Evolutionary conservation across 2,113 vertebrate species (phyloP), one percentile per base, ranked within the genome.

Genomic region (Spilogale gracilis): DNA sequence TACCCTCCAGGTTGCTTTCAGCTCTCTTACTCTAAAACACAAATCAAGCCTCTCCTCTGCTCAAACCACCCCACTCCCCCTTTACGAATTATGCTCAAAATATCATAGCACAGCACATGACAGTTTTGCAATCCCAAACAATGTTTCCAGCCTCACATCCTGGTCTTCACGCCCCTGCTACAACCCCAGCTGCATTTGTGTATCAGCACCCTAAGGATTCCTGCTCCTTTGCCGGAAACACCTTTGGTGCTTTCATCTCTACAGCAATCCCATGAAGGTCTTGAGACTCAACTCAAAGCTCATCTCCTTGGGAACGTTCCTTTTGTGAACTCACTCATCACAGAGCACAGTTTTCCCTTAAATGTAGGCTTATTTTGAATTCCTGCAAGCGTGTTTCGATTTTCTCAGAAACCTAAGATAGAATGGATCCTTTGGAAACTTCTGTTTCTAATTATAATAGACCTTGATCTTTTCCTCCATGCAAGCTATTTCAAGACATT

Each of bases 141-240:
- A 74, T 8, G 56, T 54, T 69, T 76, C 27, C 45, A 71, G 20
- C 30, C 23, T 81, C 86, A 20, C 0, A 1, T 56, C 4, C 43
- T 63, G 23, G 21, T 38, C 3, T 30, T 50, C 27, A 25, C 0
- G 6, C 32, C 1, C 52, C 13, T 60, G 20, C 30, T 58, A 9
- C 4, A 14, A 21, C 11, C 30, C 23, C 4, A 65, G 3, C 0
- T 18, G 10, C 1, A 27, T 86, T 16, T 5, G 18, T 5, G 6
- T 30, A 8, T 71, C 69, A 52, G 45, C 2, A 4, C 23, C 27
- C 12, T 78, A 23, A 27, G 8, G 21, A 63, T 30, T 0, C 13
- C 9, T 16, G 71, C 32, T 50, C 43, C 61, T 60, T 48, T 84
- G 9, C 27, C 14, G 3, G 27, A 32, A 74, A 23, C 21, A 32